Evolutionary conservation across 2,113 vertebrate genomes (phyloP).

Genomic region (Dipodomys stephensi): DNA sequence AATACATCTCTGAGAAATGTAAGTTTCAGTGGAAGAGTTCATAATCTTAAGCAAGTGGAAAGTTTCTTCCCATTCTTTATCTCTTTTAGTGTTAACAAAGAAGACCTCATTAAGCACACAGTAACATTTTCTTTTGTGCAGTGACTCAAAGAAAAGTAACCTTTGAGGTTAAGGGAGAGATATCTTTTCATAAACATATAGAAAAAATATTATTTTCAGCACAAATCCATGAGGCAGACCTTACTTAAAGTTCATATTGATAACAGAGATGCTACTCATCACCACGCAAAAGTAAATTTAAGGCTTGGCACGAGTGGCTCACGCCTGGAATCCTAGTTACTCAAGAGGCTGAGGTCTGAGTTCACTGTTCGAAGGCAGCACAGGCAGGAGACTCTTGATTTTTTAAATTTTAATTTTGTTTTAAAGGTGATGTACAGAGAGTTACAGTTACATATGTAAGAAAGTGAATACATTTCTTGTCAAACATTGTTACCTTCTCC

Average conservation of each 20-base stretch:
- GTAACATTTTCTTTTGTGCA: neutral
- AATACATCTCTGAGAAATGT: neutral
- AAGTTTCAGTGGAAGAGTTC: neutral
- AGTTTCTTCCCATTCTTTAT: neutral
- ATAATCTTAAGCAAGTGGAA: neutral
- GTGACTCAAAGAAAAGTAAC: conserved; percentile 25
- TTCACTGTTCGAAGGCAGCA: no score
- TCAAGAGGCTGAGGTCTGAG: no score
- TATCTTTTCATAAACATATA: conserved; percentile 3
- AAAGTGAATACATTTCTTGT: no score
- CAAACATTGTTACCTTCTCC: no score
- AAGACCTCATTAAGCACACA: neutral
- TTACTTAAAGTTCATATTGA: conserved; percentile 35
- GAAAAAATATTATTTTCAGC: conserved; percentile 6
- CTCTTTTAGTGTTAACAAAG: conserved; percentile 19
- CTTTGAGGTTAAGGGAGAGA: conserved; percentile 8
- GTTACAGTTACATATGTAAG: no score
- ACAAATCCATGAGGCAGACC: conserved; percentile 31
- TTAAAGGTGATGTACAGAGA: no score
- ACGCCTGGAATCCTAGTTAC: no score
- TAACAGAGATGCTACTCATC: neutral
- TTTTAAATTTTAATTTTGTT: no score
- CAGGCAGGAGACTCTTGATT: no score
- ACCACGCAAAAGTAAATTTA: neutral
- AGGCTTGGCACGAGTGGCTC: no score